Base-by-base conservation (phyloP, 2,888 invertebrate species). In the Stegophylla sp. region DNA sequence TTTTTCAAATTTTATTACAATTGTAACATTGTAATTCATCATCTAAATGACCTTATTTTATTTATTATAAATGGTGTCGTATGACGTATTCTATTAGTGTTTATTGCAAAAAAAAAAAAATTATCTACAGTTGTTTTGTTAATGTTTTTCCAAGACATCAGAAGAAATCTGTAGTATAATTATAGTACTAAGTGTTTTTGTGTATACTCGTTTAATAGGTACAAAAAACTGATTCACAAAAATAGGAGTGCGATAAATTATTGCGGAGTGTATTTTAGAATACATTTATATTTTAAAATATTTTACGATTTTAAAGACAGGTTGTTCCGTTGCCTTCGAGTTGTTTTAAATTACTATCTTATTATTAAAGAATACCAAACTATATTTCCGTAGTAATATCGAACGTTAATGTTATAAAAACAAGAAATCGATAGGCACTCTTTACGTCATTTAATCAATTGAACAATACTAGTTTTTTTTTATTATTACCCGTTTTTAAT, bases 231-330 rank as follows among this genome's bases (percentile, higher is more conserved):
- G 34, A 34, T 34, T 34, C 3, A 34, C 34, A 7, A 34, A 51
- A 69, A 69, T n/a, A 28, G n/a, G 69, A 69, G 45, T 73, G 15
- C n/a, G 45, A 59, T 56, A 43, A n/a, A 59, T 45, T 71, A 41
- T n/a, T n/a, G n/a, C n/a, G n/a, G n/a, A 20, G 34, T 64, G 41
- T 64, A 12, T 43, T n/a, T 64, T 43, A 28, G 5, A 51, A 1
- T 1, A 28, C 2, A 34, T 69, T 41, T 17, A 43, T n/a, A n/a
- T n/a, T n/a, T n/a, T n/a, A 53, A 41, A 72, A 43, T 56, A 43
- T 43, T 72, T 41, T 67, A 26, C 26, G 48, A 67, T 67, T 51
- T 59, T 12, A 41, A 41, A n/a, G 43, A 45, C 72, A n/a, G 43
- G 43, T 59, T 59, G 43, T 59, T 73, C 12, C 23, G 20, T 71